Conservation (phyloP, 2,113 vertebrate genomes). For the Neogale vison region DNA sequence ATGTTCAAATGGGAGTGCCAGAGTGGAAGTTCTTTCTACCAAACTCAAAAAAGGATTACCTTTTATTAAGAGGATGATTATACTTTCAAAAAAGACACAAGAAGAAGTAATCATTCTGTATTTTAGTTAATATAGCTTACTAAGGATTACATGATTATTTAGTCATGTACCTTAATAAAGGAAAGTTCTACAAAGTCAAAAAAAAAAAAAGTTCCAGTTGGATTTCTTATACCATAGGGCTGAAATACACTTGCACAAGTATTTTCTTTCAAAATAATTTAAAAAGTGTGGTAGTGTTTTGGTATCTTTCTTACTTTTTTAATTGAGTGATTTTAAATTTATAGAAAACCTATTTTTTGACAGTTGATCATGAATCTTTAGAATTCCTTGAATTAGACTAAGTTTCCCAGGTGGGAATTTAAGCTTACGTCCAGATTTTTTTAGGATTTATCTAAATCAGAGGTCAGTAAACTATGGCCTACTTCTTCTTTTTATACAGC, state of each 20-base stretch:
- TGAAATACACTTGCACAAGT: neutral
- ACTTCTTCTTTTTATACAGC: neutral
- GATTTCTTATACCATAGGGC: neutral
- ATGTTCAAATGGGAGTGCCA: neutral
- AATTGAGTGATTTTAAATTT: constrained; percentile 6
- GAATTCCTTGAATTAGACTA: constrained; percentile 30
- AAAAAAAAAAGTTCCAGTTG: constrained; percentile 15
- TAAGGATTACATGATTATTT: neutral
- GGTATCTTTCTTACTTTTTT: neutral
- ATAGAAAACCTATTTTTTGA: constrained; percentile 5
- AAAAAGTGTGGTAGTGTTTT: neutral
- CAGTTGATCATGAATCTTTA: constrained; percentile 28
- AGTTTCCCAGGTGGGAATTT: neutral
- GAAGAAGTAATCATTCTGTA: neutral
- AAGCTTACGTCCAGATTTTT: neutral
- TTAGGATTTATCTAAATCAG: neutral
- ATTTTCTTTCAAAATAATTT: constrained; percentile 25
- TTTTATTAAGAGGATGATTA: constrained; percentile 29
- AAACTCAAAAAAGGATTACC: neutral
- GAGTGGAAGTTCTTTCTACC: constrained; percentile 23
- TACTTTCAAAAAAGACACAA: neutral
- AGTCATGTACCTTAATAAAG: constrained; percentile 27
- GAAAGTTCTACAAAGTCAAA: neutral
- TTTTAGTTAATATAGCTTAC: constrained; percentile 17
- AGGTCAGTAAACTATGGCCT: neutral